Percentiles rank a stretch among this genome's conserved stretches.
Evolutionary conservation across 2,888 invertebrate species (phyloP).

Genomic region (Drosophila limbata): DNA sequence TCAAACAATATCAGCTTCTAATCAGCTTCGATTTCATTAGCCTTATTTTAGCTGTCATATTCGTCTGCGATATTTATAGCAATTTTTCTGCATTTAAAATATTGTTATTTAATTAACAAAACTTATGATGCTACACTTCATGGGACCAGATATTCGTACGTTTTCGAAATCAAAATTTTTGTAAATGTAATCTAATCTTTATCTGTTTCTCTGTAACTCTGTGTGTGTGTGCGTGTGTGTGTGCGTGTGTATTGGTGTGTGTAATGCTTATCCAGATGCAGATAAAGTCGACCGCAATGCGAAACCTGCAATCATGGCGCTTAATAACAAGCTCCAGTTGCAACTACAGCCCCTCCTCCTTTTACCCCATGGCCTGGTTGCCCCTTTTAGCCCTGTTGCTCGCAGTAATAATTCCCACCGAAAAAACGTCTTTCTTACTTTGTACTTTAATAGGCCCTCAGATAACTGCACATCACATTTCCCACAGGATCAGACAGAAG

Average conservation of each 20-base stretch:
- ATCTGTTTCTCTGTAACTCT: too few species aligned
- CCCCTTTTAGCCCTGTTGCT: too few species aligned
- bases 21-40: too few species aligned
- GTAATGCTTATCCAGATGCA: slow-evolving; percentile 44
- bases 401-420: slow-evolving; percentile 5
- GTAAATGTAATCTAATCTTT: too few species aligned
- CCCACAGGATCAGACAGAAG: not conserved
- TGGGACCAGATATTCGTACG: too few species aligned
- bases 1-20: too few species aligned
- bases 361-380: not conserved
- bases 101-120: too few species aligned
- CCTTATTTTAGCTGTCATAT: too few species aligned
- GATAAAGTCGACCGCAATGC: slow-evolving; percentile 40
- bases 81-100: too few species aligned
- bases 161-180: too few species aligned
- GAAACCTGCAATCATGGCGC: slow-evolving; percentile 48
- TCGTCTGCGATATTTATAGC: too few species aligned
- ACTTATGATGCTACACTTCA: too few species aligned
- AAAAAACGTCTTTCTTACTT: not conserved
- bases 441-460: slow-evolving; percentile 12
- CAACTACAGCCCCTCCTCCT: slow-evolving; percentile 1
- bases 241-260: slow-evolving; percentile 3
- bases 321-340: slow-evolving; percentile 47
- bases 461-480: slow-evolving; percentile 2
- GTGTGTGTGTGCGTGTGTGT: not conserved